phyloP scores from a whole-genome alignment of 2,888 invertebrate genomes.

The Acanthosepion pharaonis region DNA sequence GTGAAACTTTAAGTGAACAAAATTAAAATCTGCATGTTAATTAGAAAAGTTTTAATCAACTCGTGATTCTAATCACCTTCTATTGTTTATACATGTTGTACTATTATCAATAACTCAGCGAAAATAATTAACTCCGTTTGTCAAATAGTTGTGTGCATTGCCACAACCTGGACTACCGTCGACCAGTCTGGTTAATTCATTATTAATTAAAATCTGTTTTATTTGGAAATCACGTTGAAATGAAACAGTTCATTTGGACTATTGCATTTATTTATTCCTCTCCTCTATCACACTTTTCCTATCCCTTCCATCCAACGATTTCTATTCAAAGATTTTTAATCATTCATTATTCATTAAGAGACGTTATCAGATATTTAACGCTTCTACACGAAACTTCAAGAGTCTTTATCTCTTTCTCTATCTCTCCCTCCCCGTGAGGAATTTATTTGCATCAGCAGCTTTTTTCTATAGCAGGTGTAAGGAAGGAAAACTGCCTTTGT shows the following conservation, averaged over 20 bases:
- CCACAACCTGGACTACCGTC: not conserved
- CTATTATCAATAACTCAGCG: not conserved
- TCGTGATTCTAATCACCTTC: slow-evolving; percentile 5
- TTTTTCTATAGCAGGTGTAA: too few relatives aligned
- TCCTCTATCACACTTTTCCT: not conserved
- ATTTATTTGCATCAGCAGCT: too few relatives aligned
- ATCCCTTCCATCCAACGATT: not conserved
- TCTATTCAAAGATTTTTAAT: not conserved
- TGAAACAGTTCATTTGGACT: not conserved
- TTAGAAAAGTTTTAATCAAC: slow-evolving; percentile 14
- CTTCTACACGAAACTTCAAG: too few relatives aligned
- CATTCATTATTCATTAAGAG: not conserved
- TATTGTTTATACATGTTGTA: not conserved
- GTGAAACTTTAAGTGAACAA: not conserved
- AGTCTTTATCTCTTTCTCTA: too few relatives aligned
- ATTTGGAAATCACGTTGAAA: not conserved
- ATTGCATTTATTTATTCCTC: not conserved
- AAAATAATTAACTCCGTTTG: not conserved
- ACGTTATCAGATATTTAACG: not conserved
- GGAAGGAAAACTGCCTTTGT: too few relatives aligned
- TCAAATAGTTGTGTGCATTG: not conserved
- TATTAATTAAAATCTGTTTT: slow-evolving; percentile 33
- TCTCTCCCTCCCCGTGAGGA: too few relatives aligned
- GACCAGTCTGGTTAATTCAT: slow-evolving; percentile 21
- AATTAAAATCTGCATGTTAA: slow-evolving; percentile 9